Evolutionary conservation across 1,140 invertebrate genomes (phyloP).

Genomic region (Pantala flavescens): DNA sequence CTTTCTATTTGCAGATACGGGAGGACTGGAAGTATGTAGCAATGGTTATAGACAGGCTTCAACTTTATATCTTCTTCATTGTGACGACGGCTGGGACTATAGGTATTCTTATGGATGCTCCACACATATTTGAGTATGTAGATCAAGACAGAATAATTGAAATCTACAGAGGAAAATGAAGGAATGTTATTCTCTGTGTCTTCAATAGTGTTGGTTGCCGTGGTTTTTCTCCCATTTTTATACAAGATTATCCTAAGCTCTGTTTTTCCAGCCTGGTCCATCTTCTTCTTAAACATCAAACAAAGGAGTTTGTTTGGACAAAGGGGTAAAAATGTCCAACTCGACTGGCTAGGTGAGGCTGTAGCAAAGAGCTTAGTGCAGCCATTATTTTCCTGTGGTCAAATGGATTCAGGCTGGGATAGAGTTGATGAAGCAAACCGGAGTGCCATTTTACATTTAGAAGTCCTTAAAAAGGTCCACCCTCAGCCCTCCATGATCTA

Average conservation of each 20-base stretch:
- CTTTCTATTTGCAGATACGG: slow-evolving; percentile 58
- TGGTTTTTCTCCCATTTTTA: slow-evolving; percentile 6
- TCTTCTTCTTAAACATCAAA: not conserved
- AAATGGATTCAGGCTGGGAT: not conserved
- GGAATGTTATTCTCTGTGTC: not conserved
- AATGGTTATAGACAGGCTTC: slow-evolving; percentile 96
- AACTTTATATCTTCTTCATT: slow-evolving; percentile 94
- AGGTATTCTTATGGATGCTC: slow-evolving; percentile 96
- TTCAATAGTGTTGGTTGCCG: slow-evolving; percentile 2
- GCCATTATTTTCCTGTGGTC: not conserved
- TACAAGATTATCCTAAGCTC: not conserved
- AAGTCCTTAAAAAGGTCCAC: not conserved
- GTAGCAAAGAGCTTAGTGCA: not conserved
- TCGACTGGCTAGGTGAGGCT: not conserved
- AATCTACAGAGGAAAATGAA: slow-evolving; percentile 83
- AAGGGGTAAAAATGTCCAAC: not conserved
- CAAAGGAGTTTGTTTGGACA: not conserved
- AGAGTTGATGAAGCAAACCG: not conserved
- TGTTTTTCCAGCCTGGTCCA: not conserved
- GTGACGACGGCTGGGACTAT: slow-evolving; percentile 93
- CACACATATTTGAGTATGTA: slow-evolving; percentile 97
- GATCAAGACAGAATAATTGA: slow-evolving; percentile 95
- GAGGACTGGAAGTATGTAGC: slow-evolving; percentile 99
- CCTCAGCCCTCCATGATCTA: not conserved
- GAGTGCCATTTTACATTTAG: not conserved